Conservation (phyloP, 2,888 invertebrate species). For the Perithous albicinctus region DNA sequence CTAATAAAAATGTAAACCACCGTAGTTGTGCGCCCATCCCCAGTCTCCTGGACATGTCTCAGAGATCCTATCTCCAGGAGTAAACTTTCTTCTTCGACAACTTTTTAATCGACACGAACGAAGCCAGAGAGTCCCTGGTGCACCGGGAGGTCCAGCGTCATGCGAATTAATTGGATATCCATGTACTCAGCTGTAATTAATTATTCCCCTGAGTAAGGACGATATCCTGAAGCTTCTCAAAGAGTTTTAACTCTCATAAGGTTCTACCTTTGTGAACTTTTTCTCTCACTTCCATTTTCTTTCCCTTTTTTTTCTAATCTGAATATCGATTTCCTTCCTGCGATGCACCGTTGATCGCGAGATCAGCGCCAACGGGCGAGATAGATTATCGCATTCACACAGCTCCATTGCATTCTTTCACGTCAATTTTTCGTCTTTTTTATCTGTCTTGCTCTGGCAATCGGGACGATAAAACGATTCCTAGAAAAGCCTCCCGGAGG, state of each 20-base stretch:
- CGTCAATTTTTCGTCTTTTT: neutral
- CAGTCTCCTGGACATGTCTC: slow-evolving; percentile 42
- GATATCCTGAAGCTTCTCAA: slow-evolving; percentile 19
- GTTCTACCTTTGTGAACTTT: neutral
- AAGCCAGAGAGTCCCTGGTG: slow-evolving; percentile 24
- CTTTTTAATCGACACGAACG: slow-evolving; percentile 63
- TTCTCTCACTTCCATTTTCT: neutral
- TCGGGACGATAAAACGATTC: slow-evolving; percentile 50
- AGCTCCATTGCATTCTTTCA: slow-evolving; percentile 28
- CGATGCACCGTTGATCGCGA: slow-evolving; percentile 17
- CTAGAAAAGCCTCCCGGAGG: slow-evolving; percentile 48
- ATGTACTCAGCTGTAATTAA: slow-evolving; percentile 38
- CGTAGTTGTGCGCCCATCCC: slow-evolving; percentile 37
- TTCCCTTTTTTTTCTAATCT: neutral
- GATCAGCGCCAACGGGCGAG: slow-evolving; percentile 34
- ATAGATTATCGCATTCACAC: slow-evolving; percentile 36
- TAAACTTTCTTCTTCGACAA: slow-evolving; percentile 64
- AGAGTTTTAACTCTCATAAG: slow-evolving; percentile 20
- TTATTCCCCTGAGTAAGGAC: slow-evolving; percentile 34
- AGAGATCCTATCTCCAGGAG: slow-evolving; percentile 27
- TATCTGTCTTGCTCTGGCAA: slow-evolving; percentile 1
- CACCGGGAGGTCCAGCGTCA: slow-evolving; percentile 31
- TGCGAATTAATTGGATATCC: slow-evolving; percentile 60
- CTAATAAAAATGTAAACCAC: slow-evolving; percentile 71
- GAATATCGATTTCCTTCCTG: slow-evolving; percentile 13